These are phyloP conservation scores for Cottoperca gobio DNA, from an alignment of 2,797 vertebrate species.

Conservation along the genomic window DNA sequence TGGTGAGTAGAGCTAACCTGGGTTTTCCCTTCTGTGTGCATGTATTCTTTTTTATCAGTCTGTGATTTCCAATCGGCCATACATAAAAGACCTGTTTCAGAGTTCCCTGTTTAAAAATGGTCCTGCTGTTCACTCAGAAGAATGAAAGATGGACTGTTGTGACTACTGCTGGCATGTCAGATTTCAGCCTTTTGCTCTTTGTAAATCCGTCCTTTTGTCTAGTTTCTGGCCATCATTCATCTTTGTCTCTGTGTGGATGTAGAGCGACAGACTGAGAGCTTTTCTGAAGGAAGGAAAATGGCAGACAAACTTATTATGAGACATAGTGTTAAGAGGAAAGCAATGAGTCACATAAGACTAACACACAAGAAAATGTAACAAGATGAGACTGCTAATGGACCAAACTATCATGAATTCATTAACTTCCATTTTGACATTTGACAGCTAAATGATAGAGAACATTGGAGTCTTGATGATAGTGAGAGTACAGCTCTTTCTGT, in stretches of 20 bases:
- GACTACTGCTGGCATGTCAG: slow-evolving; percentile 22
- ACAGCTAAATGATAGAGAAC: slow-evolving; percentile 45
- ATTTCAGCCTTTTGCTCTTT: slow-evolving; percentile 31
- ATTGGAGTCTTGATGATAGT: slow-evolving; percentile 39
- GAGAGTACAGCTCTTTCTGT: slow-evolving; percentile 52
- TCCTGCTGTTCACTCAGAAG: slow-evolving; percentile 17
- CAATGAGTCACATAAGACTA: slow-evolving; percentile 9
- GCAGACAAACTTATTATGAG: slow-evolving; percentile 9
- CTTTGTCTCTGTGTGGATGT: slow-evolving; percentile 13
- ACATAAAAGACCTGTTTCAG: slow-evolving; percentile 4
- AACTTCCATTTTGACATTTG: slow-evolving; percentile 49
- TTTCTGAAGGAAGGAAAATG: slow-evolving; percentile 19
- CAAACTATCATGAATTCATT: slow-evolving; percentile 42
- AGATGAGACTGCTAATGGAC: slow-evolving; percentile 35
- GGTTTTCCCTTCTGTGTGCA: slow-evolving; percentile 6
- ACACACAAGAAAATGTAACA: slow-evolving; percentile 21
- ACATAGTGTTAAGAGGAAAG: slow-evolving; percentile 15
- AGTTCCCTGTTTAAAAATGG: slow-evolving; percentile 18
- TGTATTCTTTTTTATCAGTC: background rate
- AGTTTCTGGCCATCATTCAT: slow-evolving; percentile 29
- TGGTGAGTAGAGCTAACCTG: slow-evolving; percentile 86
- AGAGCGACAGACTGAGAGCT: slow-evolving; percentile 9
- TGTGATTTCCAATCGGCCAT: slow-evolving; percentile 1
- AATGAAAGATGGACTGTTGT: slow-evolving; percentile 26
- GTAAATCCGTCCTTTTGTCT: slow-evolving; percentile 33